phyloP scores from a whole-genome alignment of 2,113 vertebrate species.

The crab-eating macaque (Macaca fascicularis) region DNA sequence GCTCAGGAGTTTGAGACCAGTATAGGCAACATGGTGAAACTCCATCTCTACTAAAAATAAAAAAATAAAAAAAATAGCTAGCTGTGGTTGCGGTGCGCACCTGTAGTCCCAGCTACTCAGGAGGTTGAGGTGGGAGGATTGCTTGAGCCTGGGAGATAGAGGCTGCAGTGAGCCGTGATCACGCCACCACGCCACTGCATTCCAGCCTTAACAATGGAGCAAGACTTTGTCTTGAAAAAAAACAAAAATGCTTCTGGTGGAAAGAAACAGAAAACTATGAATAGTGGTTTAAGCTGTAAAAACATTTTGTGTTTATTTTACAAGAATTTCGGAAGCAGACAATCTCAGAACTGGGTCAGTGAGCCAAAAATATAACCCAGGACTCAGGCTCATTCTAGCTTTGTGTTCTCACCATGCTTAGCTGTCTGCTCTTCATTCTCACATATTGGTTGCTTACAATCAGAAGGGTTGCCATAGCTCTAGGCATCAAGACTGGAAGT shows the following conservation, averaged over 20 bases:
- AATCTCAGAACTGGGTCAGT: background rate
- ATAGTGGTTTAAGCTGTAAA: conserved; percentile 3
- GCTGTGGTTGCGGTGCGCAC: background rate
- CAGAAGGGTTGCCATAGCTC: background rate
- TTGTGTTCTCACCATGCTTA: background rate
- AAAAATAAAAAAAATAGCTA: background rate
- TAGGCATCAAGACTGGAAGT: background rate
- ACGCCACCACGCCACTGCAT: too few species aligned
- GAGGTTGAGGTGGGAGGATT: too few species aligned
- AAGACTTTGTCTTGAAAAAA: background rate
- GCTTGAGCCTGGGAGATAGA: too few species aligned
- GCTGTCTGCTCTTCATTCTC: background rate
- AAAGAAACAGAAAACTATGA: conserved; percentile 27
- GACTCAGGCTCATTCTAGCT: background rate
- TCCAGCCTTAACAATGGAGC: too few species aligned
- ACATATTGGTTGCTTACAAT: background rate
- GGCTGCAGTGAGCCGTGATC: too few species aligned
- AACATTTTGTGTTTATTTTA: conserved; percentile 14
- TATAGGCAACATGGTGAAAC: too few species aligned
- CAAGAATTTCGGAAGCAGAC: background rate
- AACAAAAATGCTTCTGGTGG: background rate
- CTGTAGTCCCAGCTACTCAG: too few species aligned
- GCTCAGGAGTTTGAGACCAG: too few species aligned
- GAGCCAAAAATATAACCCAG: background rate
- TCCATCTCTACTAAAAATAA: too few species aligned